Evolutionary conservation across 2,113 vertebrate genomes (phyloP), one percentile per base, ranked within the genome.

Genomic region (Poicephalus meyeri): DNA sequence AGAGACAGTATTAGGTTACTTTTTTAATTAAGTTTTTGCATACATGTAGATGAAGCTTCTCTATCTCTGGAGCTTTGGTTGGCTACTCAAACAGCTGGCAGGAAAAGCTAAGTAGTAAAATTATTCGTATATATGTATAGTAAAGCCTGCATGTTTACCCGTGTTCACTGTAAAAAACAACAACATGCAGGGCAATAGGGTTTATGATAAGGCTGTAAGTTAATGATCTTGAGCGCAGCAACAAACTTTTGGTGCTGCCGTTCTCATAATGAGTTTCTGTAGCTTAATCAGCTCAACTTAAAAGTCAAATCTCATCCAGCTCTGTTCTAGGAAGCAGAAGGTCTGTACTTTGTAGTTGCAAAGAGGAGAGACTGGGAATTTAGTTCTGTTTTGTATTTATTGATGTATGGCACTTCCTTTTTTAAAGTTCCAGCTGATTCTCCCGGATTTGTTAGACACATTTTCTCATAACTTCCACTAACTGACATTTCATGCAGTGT

Each of bases 11-110:
- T 74, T 81, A 78, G 65, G 76, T 93, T 81, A 88, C 50, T 71
- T 95, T 86, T 64, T 73, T 11, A 81, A 81, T 92, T 86, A 82
- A 44, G 64, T 86, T 88, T 94, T 96, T 93, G 69, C 80, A 80
- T 93, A 84, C 35, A 6, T 81, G 61, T 53, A 69, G 77, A 81
- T 93, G 39, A 79, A 88, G n/a, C 35, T 69, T 96, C 24, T 71
- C 13, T 74, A 49, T 85, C 80, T 84, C 64, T 69, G 41, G 71
- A 79, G 68, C 46, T 83, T 88, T 96, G 79, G 39, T 47, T 88
- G 80, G 56, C 72, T 72, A 65, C 52, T 92, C 37, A 84, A 88
- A 94, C 31, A 88, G 86, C 86, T 91, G 65, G 18, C 64, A 94
- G 47, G 60, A 96, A 78, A 78, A 90, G 35, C 35, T 86, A 47